These are phyloP conservation scores for Myotis davidii DNA, from an alignment of 2,113 vertebrate genomes.

Conservation along the genomic window DNA sequence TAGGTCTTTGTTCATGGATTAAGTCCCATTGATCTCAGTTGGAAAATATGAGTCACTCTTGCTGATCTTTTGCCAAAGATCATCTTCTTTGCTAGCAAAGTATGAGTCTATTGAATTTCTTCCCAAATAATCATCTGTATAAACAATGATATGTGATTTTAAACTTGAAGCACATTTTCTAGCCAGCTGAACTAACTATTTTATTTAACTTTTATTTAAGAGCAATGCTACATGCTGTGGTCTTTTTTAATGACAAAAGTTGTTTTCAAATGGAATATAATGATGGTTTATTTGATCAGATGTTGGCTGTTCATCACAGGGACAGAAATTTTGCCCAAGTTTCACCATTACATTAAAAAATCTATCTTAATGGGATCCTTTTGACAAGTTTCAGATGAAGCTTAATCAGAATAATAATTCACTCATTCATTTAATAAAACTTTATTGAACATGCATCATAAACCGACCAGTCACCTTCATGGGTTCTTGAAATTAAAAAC, in stretches of 20 bases:
- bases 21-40: slow-evolving; percentile 84
- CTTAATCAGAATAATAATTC: slow-evolving; percentile 33
- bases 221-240: slow-evolving; percentile 77
- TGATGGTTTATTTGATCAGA: slow-evolving; percentile 75
- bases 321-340: slow-evolving; percentile 27
- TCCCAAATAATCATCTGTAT: slow-evolving; percentile 93
- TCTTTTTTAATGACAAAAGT: slow-evolving; percentile 71
- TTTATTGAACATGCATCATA: neutral
- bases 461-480: neutral
- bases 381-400: slow-evolving; percentile 2
- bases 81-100: slow-evolving; percentile 80
- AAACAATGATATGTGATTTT: slow-evolving; percentile 95
- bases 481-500: neutral
- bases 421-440: neutral
- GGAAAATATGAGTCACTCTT: slow-evolving; percentile 85
- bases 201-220: slow-evolving; percentile 84
- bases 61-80: slow-evolving; percentile 85
- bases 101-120: slow-evolving; percentile 91
- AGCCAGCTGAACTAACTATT: slow-evolving; percentile 94
- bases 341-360: slow-evolving; percentile 37
- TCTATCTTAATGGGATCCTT: slow-evolving; percentile 59
- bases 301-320: slow-evolving; percentile 59
- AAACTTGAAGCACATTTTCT: slow-evolving; percentile 92
- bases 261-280: slow-evolving; percentile 71
- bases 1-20: slow-evolving; percentile 81